A percentile compares a stretch with the other conserved stretches of the same genome.
These are phyloP conservation scores for Dermatemys mawii DNA, from an alignment of 2,113 vertebrate genomes.

Conservation along the genomic window DNA sequence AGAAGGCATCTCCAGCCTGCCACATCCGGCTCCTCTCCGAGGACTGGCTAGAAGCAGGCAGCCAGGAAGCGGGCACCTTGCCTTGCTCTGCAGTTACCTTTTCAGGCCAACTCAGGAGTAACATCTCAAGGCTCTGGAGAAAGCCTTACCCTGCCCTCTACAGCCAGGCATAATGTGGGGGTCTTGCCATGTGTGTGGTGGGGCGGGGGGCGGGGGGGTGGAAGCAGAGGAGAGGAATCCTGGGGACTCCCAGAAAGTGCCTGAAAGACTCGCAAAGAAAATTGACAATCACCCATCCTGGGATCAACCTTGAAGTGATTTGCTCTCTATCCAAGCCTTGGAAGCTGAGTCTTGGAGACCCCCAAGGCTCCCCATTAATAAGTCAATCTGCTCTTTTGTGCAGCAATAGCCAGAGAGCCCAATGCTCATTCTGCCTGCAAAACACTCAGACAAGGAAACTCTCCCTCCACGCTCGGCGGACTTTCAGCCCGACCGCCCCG, in stretches of 20 bases:
- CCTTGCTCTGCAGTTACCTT: not conserved
- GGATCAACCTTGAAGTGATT: not conserved
- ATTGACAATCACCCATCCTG: not conserved
- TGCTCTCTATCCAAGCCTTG: not conserved
- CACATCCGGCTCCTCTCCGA: not conserved
- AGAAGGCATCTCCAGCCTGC: not conserved
- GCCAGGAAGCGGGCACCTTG: not conserved
- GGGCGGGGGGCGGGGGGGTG: too few species aligned
- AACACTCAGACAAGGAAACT: not conserved
- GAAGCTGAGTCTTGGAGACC: rapidly evolving
- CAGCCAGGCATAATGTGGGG: rapidly evolving
- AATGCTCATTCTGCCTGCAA: not conserved
- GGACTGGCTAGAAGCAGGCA: not conserved
- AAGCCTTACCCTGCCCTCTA: rapidly evolving
- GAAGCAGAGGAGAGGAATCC: not conserved
- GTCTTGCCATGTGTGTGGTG: rapidly evolving
- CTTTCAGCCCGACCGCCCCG: not conserved
- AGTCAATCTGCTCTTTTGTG: not conserved
- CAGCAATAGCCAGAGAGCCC: not conserved
- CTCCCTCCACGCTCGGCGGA: not conserved
- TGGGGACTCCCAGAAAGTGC: not conserved
- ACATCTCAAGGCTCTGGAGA: rapidly evolving
- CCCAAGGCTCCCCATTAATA: rapidly evolving
- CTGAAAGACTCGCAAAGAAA: not conserved
- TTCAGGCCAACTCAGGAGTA: not conserved